phyloP scores from a whole-genome alignment of 1,140 invertebrate species.

The Aleiodes sp. region DNA sequence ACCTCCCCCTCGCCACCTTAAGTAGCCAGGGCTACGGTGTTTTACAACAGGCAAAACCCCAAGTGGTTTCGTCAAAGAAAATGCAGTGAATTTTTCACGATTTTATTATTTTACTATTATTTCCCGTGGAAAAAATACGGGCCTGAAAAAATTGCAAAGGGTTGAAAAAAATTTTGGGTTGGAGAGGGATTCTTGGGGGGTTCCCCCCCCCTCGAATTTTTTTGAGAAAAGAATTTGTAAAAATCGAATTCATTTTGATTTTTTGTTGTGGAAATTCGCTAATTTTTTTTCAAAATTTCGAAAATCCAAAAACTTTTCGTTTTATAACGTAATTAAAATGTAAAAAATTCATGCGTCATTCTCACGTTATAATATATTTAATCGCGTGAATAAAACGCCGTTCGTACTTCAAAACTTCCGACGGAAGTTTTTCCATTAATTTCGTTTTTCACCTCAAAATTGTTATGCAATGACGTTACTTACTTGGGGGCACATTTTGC shows the following conservation, averaged over 20 bases:
- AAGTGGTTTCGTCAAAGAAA: conserved; percentile 5
- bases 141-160: neutral
- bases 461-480: conserved; percentile 54
- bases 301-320: too few relatives aligned
- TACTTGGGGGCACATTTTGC: conserved; percentile 99
- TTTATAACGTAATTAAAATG: too few relatives aligned
- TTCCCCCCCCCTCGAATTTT: neutral
- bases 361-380: too few relatives aligned
- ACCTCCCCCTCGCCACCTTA: neutral
- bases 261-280: too few relatives aligned
- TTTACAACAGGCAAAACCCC: conserved; percentile 18
- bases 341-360: too few relatives aligned
- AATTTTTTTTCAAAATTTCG: too few relatives aligned
- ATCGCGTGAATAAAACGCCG: too few relatives aligned
- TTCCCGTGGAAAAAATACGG: neutral
- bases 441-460: too few relatives aligned
- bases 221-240: neutral
- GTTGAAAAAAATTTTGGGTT: neutral
- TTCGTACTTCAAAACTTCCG: too few relatives aligned
- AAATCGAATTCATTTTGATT: too few relatives aligned
- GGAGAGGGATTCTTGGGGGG: too few relatives aligned
- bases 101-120: neutral
- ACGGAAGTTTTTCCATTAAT: too few relatives aligned
- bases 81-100: neutral
- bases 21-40: neutral